Evolutionary conservation across 2,797 vertebrate genomes (phyloP), one percentile per base, ranked within the genome.

Genomic region (Otus scops): DNA sequence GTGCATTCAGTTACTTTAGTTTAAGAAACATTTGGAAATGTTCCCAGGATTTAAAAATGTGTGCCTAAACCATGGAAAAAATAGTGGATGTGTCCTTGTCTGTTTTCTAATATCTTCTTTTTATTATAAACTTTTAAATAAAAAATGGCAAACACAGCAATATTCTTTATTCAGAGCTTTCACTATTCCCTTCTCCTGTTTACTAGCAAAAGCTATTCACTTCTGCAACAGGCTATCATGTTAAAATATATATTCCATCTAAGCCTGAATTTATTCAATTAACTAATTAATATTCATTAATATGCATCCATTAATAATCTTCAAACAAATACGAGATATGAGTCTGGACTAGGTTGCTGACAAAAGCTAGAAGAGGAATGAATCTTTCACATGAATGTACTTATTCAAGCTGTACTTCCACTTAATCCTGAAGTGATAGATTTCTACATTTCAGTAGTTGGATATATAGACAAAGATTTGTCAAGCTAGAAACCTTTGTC

Each of bases 221-320:
- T 75, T 90, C 47, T 76, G 65, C 56, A 73, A 83, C 38, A 86
- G 38, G n/a, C 13, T 77, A 50, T 57, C 15, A 9, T 28, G 30
- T 83, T 79, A 74, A 73, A 89, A 77, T 65, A 27, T 28, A 63
- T 64, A 24, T 47, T 69, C 85, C 45, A 80, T 73, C 59, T 65
- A 57, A 57, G 16, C 16, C 30, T 60, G 51, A 84, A 84, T 77
- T 80, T 83, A 53, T 91, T 61, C 83, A 83, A 86, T 51, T 74
- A 89, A 68, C 27, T 89, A 67, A 84, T 92, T 92, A 76, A 78
- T 93, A 92, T 86, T 86, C 26, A 93, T 88, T 83, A 88, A 63
- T 27, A 38, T 81, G 13, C n/a, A 78, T 60, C n/a, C 48, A 92
- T 94, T 92, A 73, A 85, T 93, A 23, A 24, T 71, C 50, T 90